Evolutionary conservation across 2,113 vertebrate genomes (phyloP).

Genomic region (Stegastes partitus): DNA sequence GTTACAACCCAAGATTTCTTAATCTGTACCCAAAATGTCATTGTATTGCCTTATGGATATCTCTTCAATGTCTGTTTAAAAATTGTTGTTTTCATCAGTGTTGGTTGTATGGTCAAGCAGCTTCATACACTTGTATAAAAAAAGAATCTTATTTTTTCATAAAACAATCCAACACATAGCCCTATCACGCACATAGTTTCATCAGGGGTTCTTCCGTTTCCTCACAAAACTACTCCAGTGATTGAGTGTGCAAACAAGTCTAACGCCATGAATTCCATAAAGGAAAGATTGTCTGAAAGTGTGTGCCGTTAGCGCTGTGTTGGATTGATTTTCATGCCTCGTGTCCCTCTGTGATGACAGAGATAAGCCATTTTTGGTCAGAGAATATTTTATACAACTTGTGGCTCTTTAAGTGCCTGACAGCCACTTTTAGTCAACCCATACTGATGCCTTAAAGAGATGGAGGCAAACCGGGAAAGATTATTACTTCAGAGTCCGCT

Average conservation of each 20-base stretch:
- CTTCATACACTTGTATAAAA: too few relatives aligned
- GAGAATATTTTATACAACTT: neutral
- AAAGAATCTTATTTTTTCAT: too few relatives aligned
- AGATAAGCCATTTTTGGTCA: neutral
- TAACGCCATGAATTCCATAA: neutral
- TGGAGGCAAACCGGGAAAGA: neutral
- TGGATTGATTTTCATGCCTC: neutral
- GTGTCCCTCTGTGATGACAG: neutral
- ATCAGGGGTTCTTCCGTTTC: too few relatives aligned
- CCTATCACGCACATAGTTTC: too few relatives aligned
- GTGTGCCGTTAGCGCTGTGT: neutral
- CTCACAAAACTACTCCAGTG: neutral
- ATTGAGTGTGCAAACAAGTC: neutral
- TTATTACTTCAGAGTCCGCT: conserved; percentile 22
- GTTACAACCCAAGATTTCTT: too few relatives aligned
- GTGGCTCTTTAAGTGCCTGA: neutral
- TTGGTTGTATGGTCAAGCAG: too few relatives aligned
- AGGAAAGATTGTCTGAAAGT: neutral
- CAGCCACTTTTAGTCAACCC: neutral
- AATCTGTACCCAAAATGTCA: too few relatives aligned
- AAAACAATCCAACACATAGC: too few relatives aligned
- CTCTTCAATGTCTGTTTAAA: too few relatives aligned
- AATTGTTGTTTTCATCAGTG: too few relatives aligned
- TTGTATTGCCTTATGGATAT: too few relatives aligned
- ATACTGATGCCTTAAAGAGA: neutral